Conservation (phyloP, 2,113 vertebrate genomes). For the Boulengerochromis microlepis region DNA sequence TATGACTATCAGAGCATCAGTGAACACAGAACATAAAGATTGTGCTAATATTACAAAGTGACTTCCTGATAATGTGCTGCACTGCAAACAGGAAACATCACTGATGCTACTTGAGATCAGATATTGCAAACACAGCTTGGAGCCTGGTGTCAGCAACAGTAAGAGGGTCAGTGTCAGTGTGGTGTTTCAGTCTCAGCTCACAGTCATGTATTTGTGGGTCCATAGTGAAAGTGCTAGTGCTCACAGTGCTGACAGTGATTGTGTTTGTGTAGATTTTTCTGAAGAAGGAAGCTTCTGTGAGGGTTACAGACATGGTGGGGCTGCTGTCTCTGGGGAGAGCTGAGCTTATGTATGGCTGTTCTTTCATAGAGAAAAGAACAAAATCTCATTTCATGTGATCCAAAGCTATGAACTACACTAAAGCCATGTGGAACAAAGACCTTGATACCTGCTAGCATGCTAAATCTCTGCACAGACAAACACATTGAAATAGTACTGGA, state of each 20-base stretch:
- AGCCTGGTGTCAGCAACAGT: too few relatives aligned
- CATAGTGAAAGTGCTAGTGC: accelerated
- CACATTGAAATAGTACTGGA: background rate
- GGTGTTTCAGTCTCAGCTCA: too few relatives aligned
- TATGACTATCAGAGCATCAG: too few relatives aligned
- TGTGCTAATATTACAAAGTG: too few relatives aligned
- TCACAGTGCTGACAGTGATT: background rate
- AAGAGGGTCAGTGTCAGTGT: too few relatives aligned
- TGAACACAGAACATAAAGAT: too few relatives aligned
- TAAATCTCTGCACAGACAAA: background rate
- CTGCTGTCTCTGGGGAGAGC: background rate
- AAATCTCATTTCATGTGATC: background rate
- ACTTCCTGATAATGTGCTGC: too few relatives aligned
- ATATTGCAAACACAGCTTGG: too few relatives aligned
- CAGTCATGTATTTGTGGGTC: too few relatives aligned
- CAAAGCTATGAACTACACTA: accelerated
- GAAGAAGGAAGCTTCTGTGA: background rate
- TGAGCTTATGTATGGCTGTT: background rate
- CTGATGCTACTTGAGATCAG: too few relatives aligned
- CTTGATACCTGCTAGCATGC: background rate
- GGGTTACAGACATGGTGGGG: background rate
- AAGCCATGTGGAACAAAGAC: background rate
- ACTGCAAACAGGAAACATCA: too few relatives aligned
- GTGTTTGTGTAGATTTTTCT: background rate
- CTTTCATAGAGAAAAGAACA: background rate